Evolutionary conservation across 1,140 invertebrate genomes (phyloP), one percentile per base, ranked within the genome.

Genomic region (Sarcophaga bullata): DNA sequence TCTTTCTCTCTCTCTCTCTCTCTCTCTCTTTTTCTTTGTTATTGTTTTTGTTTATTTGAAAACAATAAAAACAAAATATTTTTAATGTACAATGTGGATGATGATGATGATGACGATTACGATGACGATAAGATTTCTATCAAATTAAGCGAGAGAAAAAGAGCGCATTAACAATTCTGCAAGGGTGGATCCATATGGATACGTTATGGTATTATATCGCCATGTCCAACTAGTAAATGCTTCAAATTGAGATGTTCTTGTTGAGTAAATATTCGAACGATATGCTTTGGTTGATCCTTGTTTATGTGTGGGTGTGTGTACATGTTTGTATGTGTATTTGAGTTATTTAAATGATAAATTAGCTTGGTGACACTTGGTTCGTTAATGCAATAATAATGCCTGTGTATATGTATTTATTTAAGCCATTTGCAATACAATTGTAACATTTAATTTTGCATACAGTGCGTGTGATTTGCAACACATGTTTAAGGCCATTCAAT

Each of bases 291-390:
- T 5, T 17, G 54, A 54, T 9, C 0, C 17, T 54, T 17, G 58
- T 13, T 15, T 46, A 58, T 49, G 49, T 15, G 48, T 82, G 13
- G 6, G n/a, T 76, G 50, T 75, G 9, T 17, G 50, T 58, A n/a
- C n/a, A n/a, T n/a, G n/a, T n/a, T n/a, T n/a, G 46, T 48, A 25
- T 37, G 4, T 37, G 25, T 37, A 37, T 72, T 48, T 80, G 15
- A 37, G 48, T 49, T 6, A 76, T 48, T 73, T 73, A 83, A 80
- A 83, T 83, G 82, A 83, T 83, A 83, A 83, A 83, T 83, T 83
- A 83, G 82, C 82, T 76, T 80, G 82, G 73, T 83, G 82, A 83
- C 82, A 83, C 82, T 81, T 78, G 72, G 80, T 81, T n/a, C 25
- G 50, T 15, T 75, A 72, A 81, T 81, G 80, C 80, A 37, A 13